These are phyloP conservation scores for Calameuta idolon DNA, from an alignment of 2,888 invertebrate species.

Conservation along the genomic window DNA sequence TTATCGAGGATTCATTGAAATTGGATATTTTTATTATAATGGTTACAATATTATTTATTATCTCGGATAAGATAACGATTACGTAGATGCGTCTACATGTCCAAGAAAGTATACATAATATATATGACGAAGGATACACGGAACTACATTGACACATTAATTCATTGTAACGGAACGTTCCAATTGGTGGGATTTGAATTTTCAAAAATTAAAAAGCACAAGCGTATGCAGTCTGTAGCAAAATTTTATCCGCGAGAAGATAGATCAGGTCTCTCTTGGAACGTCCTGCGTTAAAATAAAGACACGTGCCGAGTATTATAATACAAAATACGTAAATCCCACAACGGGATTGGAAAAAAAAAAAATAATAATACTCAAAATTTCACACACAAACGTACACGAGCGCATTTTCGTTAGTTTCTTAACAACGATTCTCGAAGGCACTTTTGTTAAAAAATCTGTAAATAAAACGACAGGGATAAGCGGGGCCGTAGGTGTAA, in stretches of 20 bases:
- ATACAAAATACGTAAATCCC: not conserved
- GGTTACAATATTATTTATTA: slow-evolving; percentile 11
- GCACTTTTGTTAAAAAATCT: slow-evolving; percentile 40
- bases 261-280: not conserved
- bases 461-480: slow-evolving; percentile 23
- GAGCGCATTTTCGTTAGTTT: slow-evolving; percentile 50
- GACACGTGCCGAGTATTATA: not conserved
- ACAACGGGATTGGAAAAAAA: not conserved
- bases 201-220: not conserved
- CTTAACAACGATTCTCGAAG: slow-evolving; percentile 58
- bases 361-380: too few relatives aligned
- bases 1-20: slow-evolving; percentile 32
- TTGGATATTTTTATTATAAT: slow-evolving; percentile 36
- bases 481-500: slow-evolving; percentile 45
- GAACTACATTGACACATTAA: not conserved
- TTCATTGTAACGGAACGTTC: not conserved
- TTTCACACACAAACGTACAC: slow-evolving; percentile 8
- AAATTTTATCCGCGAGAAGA: not conserved
- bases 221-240: not conserved
- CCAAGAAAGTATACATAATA: slow-evolving; percentile 43
- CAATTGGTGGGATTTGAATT: not conserved
- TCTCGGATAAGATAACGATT: slow-evolving; percentile 22
- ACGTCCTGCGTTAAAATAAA: not conserved
- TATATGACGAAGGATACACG: slow-evolving; percentile 19
- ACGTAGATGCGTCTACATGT: slow-evolving; percentile 39